Evolutionary conservation across 2,888 invertebrate species (phyloP), one percentile per base, ranked within the genome.

Genomic region (Linnaemya tessellans): DNA sequence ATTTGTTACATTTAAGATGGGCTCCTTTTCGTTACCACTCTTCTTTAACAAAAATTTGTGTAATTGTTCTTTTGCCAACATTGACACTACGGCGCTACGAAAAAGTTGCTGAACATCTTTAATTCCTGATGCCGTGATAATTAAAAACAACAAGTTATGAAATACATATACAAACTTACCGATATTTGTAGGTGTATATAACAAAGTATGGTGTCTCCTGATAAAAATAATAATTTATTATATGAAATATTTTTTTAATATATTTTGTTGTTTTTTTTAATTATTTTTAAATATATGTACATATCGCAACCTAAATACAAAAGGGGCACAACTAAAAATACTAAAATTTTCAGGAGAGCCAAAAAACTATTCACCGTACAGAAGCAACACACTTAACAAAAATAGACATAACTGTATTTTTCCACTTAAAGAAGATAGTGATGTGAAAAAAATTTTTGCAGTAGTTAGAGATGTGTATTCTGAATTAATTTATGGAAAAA

Each of bases 1-100:
- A 65, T 65, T 54, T 65, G 68, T 64, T 56, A 67, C 25, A 51
- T 64, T 54, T 49, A 65, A 22, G 9, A 49, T 74, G 58, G 65
- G 67, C 56, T 64, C 30, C 15, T 73, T 22, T 65, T 35, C 20
- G 51, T 58, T 51, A 35, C 41, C 49, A 67, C 30, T 68, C n/a
- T 46, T 43, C n/a, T 82, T 20, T 15, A 64, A 54, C 35, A 51
- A 60, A 68, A 30, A 30, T 4, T 38, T 46, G 65, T 51, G 18
- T 35, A 73, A 58, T 65, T 65, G 38, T 46, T 41, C 11, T 30
- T 67, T 46, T 25, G 38, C 3, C 65, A 35, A 73, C 58, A 13
- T 25, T 49, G 49, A 30, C 15, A 20, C 10, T 1, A 64, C 30
- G 13, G 25, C 11, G n/a, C 9, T 30, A 13, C 18, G 10, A 15